These are phyloP conservation scores for Sialis fuliginosa DNA, from an alignment of 2,888 invertebrate genomes.

Conservation along the genomic window DNA sequence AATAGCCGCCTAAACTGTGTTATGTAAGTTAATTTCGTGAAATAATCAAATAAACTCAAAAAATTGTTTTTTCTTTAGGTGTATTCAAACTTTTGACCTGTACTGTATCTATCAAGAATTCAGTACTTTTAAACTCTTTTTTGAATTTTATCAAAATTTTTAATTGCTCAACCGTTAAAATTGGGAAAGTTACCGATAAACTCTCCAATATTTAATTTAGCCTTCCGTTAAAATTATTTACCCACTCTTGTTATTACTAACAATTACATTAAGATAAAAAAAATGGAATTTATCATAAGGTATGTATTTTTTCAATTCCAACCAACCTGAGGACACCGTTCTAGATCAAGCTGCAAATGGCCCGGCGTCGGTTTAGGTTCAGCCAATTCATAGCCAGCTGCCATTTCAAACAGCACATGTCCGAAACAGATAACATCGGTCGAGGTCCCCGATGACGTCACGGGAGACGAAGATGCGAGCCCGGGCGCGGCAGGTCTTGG, in stretches of 20 bases:
- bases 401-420: constrained; percentile 82
- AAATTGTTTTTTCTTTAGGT: too few species aligned
- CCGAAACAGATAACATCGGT: constrained; percentile 60
- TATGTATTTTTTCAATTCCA: constrained; percentile 8
- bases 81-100: too few species aligned
- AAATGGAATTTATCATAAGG: too few species aligned
- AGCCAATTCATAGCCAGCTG: constrained; percentile 65
- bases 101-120: too few species aligned
- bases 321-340: constrained; percentile 49
- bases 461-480: constrained; percentile 31
- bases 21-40: too few species aligned
- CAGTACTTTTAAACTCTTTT: too few species aligned
- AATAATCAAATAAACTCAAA: too few species aligned
- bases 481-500: constrained; percentile 19
- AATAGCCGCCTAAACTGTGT: too few species aligned
- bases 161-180: not conserved
- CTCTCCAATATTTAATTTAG: too few species aligned
- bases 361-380: constrained; percentile 55
- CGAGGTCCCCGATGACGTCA: constrained; percentile 27
- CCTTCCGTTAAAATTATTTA: too few species aligned
- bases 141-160: too few species aligned
- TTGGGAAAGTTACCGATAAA: not conserved
- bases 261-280: not conserved
- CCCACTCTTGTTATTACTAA: too few species aligned
- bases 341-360: constrained; percentile 50